A percentile compares a stretch with the other conserved stretches of the same genome.
phyloP scores from a whole-genome alignment of 2,797 vertebrate species.

The Caiman crocodilus region DNA sequence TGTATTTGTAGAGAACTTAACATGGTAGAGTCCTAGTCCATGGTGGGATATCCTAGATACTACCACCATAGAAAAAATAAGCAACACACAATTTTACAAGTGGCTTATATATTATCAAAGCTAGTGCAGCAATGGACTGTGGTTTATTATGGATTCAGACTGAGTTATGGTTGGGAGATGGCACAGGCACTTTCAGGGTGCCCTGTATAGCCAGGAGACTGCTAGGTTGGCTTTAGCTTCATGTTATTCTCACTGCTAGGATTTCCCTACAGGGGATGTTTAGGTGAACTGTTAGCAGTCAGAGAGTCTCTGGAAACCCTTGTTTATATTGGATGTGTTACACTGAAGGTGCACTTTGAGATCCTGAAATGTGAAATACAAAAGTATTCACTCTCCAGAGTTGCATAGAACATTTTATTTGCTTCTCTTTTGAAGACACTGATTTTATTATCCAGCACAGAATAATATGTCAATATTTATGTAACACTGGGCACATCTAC shows the following conservation, averaged over 20 bases:
- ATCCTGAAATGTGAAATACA: neutral
- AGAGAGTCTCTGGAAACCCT: neutral
- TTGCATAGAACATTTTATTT: neutral
- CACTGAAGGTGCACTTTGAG: fast-evolving
- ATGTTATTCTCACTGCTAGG: too few species aligned
- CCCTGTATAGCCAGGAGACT: neutral
- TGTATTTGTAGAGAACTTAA: neutral
- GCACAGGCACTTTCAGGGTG: neutral
- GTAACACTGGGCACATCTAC: neutral
- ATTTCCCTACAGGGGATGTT: neutral
- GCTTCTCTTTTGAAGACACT: too few species aligned
- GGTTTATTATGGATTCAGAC: neutral
- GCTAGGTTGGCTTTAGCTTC: neutral
- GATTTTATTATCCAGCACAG: neutral
- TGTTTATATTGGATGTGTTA: neutral
- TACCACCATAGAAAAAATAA: neutral
- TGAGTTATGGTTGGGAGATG: neutral
- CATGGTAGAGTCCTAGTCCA: neutral
- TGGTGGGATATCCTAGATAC: neutral
- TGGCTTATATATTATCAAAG: neutral
- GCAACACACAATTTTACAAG: neutral
- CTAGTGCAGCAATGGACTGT: neutral
- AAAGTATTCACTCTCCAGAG: neutral
- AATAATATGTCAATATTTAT: neutral
- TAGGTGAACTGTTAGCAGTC: neutral